Evolutionary conservation across 2,113 vertebrate genomes (phyloP).

Genomic region (Hipposideros armiger): DNA sequence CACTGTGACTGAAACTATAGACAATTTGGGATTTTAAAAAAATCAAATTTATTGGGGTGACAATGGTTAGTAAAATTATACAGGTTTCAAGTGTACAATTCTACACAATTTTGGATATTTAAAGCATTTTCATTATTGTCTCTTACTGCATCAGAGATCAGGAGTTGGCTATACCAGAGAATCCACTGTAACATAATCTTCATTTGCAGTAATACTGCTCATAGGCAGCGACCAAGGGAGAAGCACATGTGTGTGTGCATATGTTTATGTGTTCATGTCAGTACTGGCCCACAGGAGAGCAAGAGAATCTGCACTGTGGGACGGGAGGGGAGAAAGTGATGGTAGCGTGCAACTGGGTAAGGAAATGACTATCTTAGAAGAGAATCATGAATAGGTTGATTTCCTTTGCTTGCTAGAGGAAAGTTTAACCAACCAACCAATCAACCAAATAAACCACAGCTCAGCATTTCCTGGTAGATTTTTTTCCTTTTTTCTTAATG

Average conservation of each 20-base stretch:
- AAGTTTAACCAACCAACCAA: slow-evolving; percentile 28
- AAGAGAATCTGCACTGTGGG: neutral
- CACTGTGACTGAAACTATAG: neutral
- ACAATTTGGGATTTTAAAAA: slow-evolving; percentile 15
- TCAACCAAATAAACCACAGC: neutral
- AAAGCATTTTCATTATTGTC: slow-evolving; percentile 18
- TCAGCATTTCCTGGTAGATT: neutral
- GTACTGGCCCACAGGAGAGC: neutral
- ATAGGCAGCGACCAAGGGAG: neutral
- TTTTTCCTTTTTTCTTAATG: neutral
- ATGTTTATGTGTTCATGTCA: neutral
- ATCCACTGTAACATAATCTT: neutral
- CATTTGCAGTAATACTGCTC: neutral
- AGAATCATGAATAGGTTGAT: neutral
- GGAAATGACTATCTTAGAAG: neutral
- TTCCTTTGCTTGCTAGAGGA: neutral
- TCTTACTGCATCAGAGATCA: neutral
- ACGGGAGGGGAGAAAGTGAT: neutral
- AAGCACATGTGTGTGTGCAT: neutral
- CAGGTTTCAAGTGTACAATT: no score
- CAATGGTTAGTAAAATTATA: no score
- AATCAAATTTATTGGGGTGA: neutral
- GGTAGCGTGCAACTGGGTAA: neutral
- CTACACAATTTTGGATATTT: neutral
- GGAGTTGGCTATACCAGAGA: neutral